A percentile compares a stretch with the other conserved stretches of the same genome.
phyloP scores from a whole-genome alignment of 2,113 vertebrate species.

The Phasianus colchicus region DNA sequence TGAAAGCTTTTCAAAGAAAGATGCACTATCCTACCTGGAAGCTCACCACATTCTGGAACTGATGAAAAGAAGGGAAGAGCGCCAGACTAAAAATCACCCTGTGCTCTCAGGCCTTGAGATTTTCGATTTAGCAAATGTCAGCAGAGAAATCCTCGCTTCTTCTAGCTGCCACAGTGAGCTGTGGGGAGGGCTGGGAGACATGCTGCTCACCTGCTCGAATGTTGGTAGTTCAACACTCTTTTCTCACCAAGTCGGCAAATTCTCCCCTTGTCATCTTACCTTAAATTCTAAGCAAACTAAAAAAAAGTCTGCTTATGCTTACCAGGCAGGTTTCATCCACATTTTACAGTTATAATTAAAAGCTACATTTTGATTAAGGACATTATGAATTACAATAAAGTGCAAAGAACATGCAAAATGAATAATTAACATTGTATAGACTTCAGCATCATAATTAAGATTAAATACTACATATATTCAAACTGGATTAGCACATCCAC shows the following conservation, averaged over 20 bases:
- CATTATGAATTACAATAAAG: conserved; percentile 82
- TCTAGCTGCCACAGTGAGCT: neutral
- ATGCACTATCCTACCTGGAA: neutral
- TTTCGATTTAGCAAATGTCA: neutral
- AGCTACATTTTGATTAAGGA: conserved; percentile 82
- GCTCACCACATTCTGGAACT: neutral
- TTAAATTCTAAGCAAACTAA: neutral
- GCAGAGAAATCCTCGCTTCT: neutral
- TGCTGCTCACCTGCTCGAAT: neutral
- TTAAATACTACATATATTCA: conserved; percentile 82
- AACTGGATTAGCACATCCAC: conserved; percentile 81
- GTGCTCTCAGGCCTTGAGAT: neutral
- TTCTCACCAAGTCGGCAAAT: neutral
- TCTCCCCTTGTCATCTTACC: neutral
- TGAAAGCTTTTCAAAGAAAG: neutral
- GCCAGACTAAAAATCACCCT: neutral
- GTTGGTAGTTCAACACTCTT: neutral
- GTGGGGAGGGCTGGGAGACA: neutral
- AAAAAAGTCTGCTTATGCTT: conserved; percentile 31
- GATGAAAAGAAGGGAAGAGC: neutral
- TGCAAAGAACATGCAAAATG: conserved; percentile 80
- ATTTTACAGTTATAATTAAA: conserved; percentile 80
- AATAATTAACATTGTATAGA: conserved; percentile 85
- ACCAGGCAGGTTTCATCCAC: conserved; percentile 64
- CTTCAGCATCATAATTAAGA: conserved; percentile 84